These are phyloP conservation scores for Pelobates cultripes DNA, from an alignment of 2,797 vertebrate genomes.

Conservation along the genomic window DNA sequence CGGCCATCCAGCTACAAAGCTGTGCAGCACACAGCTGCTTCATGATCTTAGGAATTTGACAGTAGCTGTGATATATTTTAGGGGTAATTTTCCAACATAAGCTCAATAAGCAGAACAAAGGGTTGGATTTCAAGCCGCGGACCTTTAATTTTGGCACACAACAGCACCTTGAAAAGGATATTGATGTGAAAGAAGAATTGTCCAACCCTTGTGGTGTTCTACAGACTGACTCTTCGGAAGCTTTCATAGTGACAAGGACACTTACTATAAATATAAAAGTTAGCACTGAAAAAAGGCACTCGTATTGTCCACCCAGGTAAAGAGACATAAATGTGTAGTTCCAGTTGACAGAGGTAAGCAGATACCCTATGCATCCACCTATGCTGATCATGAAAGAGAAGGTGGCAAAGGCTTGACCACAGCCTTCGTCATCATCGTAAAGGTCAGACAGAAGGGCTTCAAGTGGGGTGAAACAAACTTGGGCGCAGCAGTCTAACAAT, in stretches of 20 bases:
- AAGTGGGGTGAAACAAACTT: slow-evolving; percentile 84
- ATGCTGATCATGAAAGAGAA: slow-evolving; percentile 86
- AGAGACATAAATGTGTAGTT: slow-evolving; percentile 68
- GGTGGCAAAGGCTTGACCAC: slow-evolving; percentile 80
- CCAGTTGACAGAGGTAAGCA: slow-evolving; percentile 83
- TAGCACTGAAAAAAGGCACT: slow-evolving; percentile 80
- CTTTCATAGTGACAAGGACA: slow-evolving; percentile 74
- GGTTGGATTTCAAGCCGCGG: slow-evolving; percentile 56
- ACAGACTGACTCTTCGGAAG: slow-evolving; percentile 66
- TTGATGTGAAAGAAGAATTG: slow-evolving; percentile 53
- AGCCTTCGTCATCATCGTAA: slow-evolving; percentile 78
- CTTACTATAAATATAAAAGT: slow-evolving; percentile 77
- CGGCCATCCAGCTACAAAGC: slow-evolving; percentile 86
- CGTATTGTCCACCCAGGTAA: slow-evolving; percentile 79
- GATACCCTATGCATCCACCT: slow-evolving; percentile 84
- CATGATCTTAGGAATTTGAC: slow-evolving; percentile 74
- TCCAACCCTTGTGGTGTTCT: slow-evolving; percentile 32
- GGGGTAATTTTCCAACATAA: slow-evolving; percentile 68
- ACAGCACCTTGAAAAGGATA: slow-evolving; percentile 42
- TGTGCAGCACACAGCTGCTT: slow-evolving; percentile 81
- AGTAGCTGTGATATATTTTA: slow-evolving; percentile 73
- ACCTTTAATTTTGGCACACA: slow-evolving; percentile 58
- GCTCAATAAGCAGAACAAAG: slow-evolving; percentile 52
- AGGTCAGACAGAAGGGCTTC: slow-evolving; percentile 85
- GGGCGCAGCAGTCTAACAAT: slow-evolving; percentile 82